Evolutionary conservation across 2,888 invertebrate species (phyloP), one percentile per base, ranked within the genome.

Genomic region (Biston stratarius): DNA sequence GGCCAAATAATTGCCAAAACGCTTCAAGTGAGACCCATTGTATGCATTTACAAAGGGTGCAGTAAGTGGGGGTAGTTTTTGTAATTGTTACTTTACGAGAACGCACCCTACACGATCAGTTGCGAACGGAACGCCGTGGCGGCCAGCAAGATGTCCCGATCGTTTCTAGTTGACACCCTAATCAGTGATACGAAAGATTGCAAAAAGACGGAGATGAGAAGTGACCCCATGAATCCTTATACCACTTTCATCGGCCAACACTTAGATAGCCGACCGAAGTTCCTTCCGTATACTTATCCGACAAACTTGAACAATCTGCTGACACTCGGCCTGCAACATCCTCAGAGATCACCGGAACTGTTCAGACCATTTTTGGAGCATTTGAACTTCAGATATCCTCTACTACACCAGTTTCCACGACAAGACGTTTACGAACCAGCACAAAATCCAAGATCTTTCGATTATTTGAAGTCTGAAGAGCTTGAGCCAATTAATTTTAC

Each of bases 151-250:
- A 97, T 97, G 97, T 97, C 97, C 69, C 95, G 97, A 76, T 97
- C 97, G 74, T 97, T 97, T 83, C 87, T 97, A 64, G 97, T 97
- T 82, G 97, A 97, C 82, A 96, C 97, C 60, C 88, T 97, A 64
- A 96, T 97, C 74, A 96, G 95, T 91, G 95, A 95, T 65, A 84
- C 95, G 51, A 95, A 95, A 76, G 92, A 94, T 66, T 88, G 87
- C 56, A 88, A 89, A 76, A 87, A 87, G 78, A 77, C 83, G 64
- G 86, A 90, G 71, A 75, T 89, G 79, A 73, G 90, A 74, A 85
- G 88, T 87, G 91, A 95, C 83, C 72, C 90, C 74, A 74, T 89
- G 67, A 78, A 90, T 70, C 82, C 89, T n/a, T 90, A 93, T 73
- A 83, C 89, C 45, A 88, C 87, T 69, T 80, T 93, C 51, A 81